Evolutionary conservation across 2,113 vertebrate genomes (phyloP).

Genomic region (Platichthys stellatus): DNA sequence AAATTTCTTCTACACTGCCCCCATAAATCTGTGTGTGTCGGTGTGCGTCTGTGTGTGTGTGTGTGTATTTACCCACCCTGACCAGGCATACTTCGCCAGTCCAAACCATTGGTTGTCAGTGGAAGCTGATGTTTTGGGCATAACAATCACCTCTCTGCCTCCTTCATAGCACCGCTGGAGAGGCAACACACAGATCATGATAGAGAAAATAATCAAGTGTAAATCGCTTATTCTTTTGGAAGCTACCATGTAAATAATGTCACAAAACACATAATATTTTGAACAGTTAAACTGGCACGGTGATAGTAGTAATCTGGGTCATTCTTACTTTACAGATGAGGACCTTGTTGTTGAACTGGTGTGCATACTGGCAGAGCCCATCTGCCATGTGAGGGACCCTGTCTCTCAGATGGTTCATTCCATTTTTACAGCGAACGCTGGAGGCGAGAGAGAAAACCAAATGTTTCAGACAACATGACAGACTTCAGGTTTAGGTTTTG

Average conservation of each 20-base stretch:
- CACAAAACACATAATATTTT: not conserved
- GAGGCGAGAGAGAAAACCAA: not conserved
- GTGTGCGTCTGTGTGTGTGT: not conserved
- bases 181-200: not conserved
- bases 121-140: constrained; percentile 85
- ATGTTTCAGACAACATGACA: not conserved
- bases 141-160: constrained; percentile 83
- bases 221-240: not conserved
- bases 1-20: not conserved
- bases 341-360: constrained; percentile 88
- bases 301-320: not conserved
- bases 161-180: constrained; percentile 84
- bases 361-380: constrained; percentile 83
- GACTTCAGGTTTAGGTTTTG: not conserved
- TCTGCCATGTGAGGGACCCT: constrained; percentile 82
- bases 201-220: not conserved
- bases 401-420: constrained; percentile 87
- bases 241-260: not conserved
- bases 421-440: constrained; percentile 84
- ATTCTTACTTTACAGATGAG: constrained; percentile 84
- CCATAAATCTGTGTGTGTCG: not conserved
- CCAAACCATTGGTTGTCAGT: constrained; percentile 84
- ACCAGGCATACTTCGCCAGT: constrained; percentile 87
- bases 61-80: constrained; percentile 76
- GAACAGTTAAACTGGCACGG: not conserved